These are phyloP conservation scores for Lacanobia wlatinum DNA, from an alignment of 2,888 invertebrate species.

Conservation along the genomic window DNA sequence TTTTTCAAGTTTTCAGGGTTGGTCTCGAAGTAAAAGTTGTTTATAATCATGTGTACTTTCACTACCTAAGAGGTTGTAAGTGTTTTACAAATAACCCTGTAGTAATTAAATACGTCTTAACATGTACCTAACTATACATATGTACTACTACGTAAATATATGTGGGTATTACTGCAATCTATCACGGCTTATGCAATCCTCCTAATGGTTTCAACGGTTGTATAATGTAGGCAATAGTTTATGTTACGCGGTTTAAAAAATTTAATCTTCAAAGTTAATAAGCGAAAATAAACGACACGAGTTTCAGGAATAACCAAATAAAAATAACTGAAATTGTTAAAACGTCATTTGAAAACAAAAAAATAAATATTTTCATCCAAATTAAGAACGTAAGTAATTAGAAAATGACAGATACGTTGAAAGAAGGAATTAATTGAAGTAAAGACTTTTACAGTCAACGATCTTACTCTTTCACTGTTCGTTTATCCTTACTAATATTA, in stretches of 20 bases:
- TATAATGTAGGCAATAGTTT: not conserved
- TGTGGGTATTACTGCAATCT: not conserved
- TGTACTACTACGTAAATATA: too few species aligned
- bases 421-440: conserved; percentile 9
- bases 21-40: too few species aligned
- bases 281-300: not conserved
- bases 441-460: not conserved
- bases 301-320: conserved; percentile 1
- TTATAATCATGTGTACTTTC: too few species aligned
- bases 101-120: too few species aligned
- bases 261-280: not conserved
- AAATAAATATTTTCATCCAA: not conserved
- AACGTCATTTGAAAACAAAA: not conserved
- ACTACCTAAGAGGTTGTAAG: too few species aligned
- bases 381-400: conserved; percentile 2
- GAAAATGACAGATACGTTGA: not conserved
- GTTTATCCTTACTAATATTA: not conserved
- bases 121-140: not conserved
- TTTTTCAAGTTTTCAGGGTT: too few species aligned
- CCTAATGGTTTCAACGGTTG: conserved; percentile 14
- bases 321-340: not conserved
- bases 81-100: too few species aligned
- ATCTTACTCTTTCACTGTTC: not conserved
- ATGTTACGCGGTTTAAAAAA: not conserved
- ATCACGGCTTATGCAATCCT: conserved; percentile 33